phyloP scores from a whole-genome alignment of 2,888 invertebrate species.

The Hirtodrosophila duncani region DNA sequence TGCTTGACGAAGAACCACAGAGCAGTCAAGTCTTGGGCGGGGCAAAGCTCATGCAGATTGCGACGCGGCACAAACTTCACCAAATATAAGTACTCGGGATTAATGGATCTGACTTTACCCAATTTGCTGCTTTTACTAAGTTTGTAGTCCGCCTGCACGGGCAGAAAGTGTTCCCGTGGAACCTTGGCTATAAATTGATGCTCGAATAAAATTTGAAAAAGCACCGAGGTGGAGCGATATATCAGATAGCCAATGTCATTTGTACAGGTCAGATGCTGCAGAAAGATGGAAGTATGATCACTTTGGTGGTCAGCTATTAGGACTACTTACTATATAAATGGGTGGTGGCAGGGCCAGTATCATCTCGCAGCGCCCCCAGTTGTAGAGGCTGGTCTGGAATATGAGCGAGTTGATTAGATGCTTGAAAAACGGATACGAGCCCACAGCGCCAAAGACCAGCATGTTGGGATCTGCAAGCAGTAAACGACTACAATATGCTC shows the following conservation, averaged over 20 bases:
- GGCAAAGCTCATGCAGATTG: slow-evolving; percentile 79
- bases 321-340: slow-evolving; percentile 81
- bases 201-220: slow-evolving; percentile 86
- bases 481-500: no score
- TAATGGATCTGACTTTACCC: slow-evolving; percentile 70
- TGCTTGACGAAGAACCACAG: slow-evolving; percentile 86
- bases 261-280: slow-evolving; percentile 81
- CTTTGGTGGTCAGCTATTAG: not conserved
- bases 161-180: slow-evolving; percentile 83
- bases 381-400: slow-evolving; percentile 80
- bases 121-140: slow-evolving; percentile 63
- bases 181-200: slow-evolving; percentile 81
- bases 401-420: slow-evolving; percentile 82
- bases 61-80: slow-evolving; percentile 83
- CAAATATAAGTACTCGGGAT: slow-evolving; percentile 82
- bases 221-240: slow-evolving; percentile 81
- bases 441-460: slow-evolving; percentile 80
- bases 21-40: slow-evolving; percentile 81
- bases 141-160: slow-evolving; percentile 80
- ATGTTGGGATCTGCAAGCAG: slow-evolving; percentile 82
- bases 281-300: slow-evolving; percentile 29
- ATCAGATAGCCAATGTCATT: slow-evolving; percentile 79
- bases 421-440: slow-evolving; percentile 80
- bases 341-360: slow-evolving; percentile 82
- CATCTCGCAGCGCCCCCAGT: slow-evolving; percentile 82